Conservation (phyloP, 2,113 vertebrate species). For the Labrus mixtus region DNA sequence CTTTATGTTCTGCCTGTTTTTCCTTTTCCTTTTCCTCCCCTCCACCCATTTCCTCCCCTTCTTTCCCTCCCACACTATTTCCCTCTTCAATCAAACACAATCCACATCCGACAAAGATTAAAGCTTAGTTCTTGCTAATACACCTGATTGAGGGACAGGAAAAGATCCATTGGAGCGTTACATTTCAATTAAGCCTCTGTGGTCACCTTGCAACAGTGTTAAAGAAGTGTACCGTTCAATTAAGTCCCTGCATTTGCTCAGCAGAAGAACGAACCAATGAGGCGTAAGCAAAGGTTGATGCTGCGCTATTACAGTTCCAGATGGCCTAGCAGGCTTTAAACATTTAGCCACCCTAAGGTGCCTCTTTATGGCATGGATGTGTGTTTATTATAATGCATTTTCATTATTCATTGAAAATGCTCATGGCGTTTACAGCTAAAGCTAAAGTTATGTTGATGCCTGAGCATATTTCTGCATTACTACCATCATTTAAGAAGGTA, state of each 20-base stretch:
- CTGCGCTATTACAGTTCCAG: constrained; percentile 33
- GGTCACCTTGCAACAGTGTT: constrained; percentile 60
- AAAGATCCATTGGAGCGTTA: constrained; percentile 24
- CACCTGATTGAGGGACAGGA: constrained; percentile 57
- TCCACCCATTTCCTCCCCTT: not conserved
- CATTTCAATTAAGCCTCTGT: constrained; percentile 47
- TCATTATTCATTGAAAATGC: constrained; percentile 41
- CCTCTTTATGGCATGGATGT: not conserved
- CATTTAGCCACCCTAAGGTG: not conserved
- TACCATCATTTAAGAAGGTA: constrained; percentile 28
- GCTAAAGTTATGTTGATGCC: constrained; percentile 15
- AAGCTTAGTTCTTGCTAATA: constrained; percentile 16
- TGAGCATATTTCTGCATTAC: not conserved
- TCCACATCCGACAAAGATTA: constrained; percentile 19
- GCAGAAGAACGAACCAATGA: constrained; percentile 52
- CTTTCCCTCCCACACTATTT: not conserved
- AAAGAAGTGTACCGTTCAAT: constrained; percentile 57
- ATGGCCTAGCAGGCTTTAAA: constrained; percentile 38
- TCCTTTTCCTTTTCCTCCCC: not conserved
- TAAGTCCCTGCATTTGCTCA: constrained; percentile 49
- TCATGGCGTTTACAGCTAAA: constrained; percentile 35
- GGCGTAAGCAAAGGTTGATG: constrained; percentile 35
- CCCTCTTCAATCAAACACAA: constrained; percentile 7
- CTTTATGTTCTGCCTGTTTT: not conserved
- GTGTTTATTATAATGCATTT: constrained; percentile 5